Evolutionary conservation across 2,113 vertebrate species (phyloP), one percentile per base, ranked within the genome.

Genomic region (Parotia lawesii): DNA sequence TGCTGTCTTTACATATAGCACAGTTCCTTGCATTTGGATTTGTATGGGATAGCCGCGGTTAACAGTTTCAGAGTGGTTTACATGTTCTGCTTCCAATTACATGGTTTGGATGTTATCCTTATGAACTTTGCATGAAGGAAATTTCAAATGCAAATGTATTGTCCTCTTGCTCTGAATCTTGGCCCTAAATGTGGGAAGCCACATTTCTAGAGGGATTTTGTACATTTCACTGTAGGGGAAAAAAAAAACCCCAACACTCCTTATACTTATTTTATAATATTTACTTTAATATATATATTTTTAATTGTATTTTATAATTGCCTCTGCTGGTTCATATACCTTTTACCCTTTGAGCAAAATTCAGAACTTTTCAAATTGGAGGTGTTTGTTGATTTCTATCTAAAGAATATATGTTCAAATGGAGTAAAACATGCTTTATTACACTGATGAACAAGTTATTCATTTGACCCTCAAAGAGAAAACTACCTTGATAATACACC

Each of bases 381-480:
- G 9, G 1, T 58, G 18, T 51, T 77, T 74, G 14, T 69, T 93
- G 40, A 22, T 74, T 86, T 80, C 38, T 79, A 22, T 48, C 27
- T 66, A 65, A 75, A 85, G 16, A 15, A 44, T 47, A 8, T 37
- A 64, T 28, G 47, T 67, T 77, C 45, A 48, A 21, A 74, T 35
- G 27, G 18, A 71, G 29, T 25, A 95, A 54, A 96, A 48, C 11
- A 72, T 67, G 14, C 23, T 88, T 96, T 85, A 94, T 94, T 96
- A 95, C 57, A 89, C 19, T 44, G 71, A 93, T 75, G 78, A 96
- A 74, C 70, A 88, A 95, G 42, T 87, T 94, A 95, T 91, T 96
- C 67, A 92, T 97, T 96, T 94, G 81, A 91, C 73, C 94, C 89
- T 94, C 92, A 96, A 93, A 93, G 51, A 84, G 83, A 93, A 90